These are phyloP conservation scores for Ichneumoninae sp. DNA, from an alignment of 2,888 invertebrate genomes.

Conservation along the genomic window DNA sequence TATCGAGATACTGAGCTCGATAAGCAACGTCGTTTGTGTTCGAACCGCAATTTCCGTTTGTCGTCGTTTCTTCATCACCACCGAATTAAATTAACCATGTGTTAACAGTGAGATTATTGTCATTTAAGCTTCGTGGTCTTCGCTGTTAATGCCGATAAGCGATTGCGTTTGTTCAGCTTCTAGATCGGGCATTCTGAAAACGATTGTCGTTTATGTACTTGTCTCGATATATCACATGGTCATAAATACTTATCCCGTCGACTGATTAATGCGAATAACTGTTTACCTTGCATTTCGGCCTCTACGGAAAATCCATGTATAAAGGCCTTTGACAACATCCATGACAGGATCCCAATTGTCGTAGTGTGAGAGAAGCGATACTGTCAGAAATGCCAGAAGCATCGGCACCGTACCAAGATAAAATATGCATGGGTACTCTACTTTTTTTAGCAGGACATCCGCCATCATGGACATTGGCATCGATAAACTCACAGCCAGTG, in stretches of 20 bases:
- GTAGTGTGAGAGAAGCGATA: slow-evolving; percentile 90
- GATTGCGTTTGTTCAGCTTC: slow-evolving; percentile 90
- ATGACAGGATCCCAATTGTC: slow-evolving; percentile 93
- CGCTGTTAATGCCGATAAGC: slow-evolving; percentile 87
- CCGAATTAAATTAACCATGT: slow-evolving; percentile 19
- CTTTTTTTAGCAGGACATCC: slow-evolving; percentile 90
- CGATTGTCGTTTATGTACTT: slow-evolving; percentile 6
- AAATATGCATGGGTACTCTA: slow-evolving; percentile 89
- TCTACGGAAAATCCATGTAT: slow-evolving; percentile 85
- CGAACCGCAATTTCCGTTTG: slow-evolving; percentile 11
- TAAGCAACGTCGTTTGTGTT: slow-evolving; percentile 7
- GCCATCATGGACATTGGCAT: slow-evolving; percentile 96
- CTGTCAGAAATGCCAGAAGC: slow-evolving; percentile 90
- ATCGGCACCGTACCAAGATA: slow-evolving; percentile 92
- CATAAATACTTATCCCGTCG: background rate
- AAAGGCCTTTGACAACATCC: slow-evolving; percentile 86
- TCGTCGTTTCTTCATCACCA: slow-evolving; percentile 13
- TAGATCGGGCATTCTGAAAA: slow-evolving; percentile 87
- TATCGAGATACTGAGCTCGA: slow-evolving; percentile 6
- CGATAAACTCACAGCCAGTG: slow-evolving; percentile 93
- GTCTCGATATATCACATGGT: background rate
- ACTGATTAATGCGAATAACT: background rate
- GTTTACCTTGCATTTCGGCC: slow-evolving; percentile 85
- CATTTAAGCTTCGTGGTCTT: slow-evolving; percentile 86
- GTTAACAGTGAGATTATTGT: slow-evolving; percentile 70